Conservation (phyloP, 2,797 vertebrate species). For the Sebastes miniatus region DNA sequence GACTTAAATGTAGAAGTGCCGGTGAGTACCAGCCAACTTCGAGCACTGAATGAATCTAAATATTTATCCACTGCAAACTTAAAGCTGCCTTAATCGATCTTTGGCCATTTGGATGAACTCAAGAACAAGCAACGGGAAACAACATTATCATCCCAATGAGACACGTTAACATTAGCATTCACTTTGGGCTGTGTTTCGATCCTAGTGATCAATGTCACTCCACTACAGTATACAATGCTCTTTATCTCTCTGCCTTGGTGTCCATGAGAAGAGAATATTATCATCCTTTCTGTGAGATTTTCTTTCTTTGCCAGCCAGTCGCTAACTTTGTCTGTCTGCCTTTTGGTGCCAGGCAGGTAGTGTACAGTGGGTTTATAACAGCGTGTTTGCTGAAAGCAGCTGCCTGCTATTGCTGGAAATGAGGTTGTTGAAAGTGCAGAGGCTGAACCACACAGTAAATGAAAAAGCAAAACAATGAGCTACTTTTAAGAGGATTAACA, state of each 20-base stretch:
- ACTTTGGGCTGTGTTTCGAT: background rate
- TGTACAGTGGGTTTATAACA: background rate
- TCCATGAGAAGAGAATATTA: constrained; percentile 7
- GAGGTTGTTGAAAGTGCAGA: background rate
- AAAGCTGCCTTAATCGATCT: background rate
- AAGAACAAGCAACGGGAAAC: background rate
- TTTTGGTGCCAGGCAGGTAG: background rate
- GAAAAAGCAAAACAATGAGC: constrained; percentile 19
- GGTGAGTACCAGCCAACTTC: too few relatives aligned
- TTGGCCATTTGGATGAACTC: background rate
- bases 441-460: background rate
- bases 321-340: background rate
- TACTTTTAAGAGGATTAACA: background rate
- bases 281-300: background rate
- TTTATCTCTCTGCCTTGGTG: background rate
- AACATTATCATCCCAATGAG: background rate
- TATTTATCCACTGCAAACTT: background rate
- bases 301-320: background rate
- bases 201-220: background rate
- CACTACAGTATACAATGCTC: background rate
- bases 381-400: background rate
- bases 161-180: background rate
- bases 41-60: background rate
- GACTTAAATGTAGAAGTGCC: too few relatives aligned
- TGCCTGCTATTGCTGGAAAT: constrained; percentile 7